Conservation (phyloP, 2,888 invertebrate genomes). For the Trachelus iudaicus region DNA sequence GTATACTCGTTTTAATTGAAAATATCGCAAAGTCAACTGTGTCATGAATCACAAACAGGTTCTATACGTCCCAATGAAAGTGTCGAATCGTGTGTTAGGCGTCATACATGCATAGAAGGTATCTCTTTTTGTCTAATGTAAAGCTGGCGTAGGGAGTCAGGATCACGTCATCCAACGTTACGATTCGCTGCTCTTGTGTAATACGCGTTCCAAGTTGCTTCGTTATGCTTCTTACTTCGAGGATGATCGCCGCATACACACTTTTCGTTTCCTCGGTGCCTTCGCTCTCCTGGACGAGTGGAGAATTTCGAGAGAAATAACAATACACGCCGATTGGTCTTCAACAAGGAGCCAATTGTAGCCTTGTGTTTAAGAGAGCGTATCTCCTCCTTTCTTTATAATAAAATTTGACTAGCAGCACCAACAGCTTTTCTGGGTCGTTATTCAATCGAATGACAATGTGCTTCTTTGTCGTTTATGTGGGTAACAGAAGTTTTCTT, state of each 20-base stretch:
- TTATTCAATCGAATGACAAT: not conserved
- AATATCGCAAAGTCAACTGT: not conserved
- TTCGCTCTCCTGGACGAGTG: not conserved
- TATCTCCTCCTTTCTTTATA: not conserved
- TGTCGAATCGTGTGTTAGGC: not conserved
- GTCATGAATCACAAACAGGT: not conserved
- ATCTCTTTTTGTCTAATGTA: not conserved
- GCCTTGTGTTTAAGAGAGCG: not conserved
- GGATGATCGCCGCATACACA: not conserved
- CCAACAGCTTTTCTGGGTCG: not conserved
- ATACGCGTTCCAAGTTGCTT: slow-evolving; percentile 1
- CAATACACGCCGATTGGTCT: not conserved
- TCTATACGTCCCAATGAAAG: not conserved
- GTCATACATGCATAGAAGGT: not conserved
- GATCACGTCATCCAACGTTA: slow-evolving; percentile 10
- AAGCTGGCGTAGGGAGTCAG: not conserved
- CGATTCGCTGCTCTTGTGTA: not conserved
- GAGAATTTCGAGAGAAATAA: not conserved
- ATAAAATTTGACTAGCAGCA: not conserved
- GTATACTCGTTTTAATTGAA: not conserved
- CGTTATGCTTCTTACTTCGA: not conserved
- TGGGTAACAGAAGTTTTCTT: not conserved
- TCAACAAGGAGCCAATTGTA: not conserved
- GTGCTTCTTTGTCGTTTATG: not conserved
- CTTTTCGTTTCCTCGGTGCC: not conserved